Evolutionary conservation across 2,888 invertebrate species (phyloP), one percentile per base, ranked within the genome.

Genomic region (Tanytarsus gracilentus): DNA sequence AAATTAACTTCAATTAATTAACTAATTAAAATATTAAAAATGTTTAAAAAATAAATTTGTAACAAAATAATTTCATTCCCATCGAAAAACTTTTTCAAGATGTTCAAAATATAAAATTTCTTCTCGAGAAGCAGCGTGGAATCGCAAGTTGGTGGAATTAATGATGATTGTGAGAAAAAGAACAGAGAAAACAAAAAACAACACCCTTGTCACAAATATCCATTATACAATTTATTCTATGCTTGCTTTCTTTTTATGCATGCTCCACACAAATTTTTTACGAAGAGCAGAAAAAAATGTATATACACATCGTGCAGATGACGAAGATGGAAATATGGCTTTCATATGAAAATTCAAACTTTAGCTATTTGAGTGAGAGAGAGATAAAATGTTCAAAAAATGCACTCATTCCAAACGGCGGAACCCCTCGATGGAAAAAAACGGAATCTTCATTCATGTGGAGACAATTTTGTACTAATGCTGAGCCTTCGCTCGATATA

Each of bases 151-250:
- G 21, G 18, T 44, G 44, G 44, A 44, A 21, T 44, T 44, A 44
- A 44, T 44, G 44, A 44, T 44, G 44, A 36, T 29, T 53, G 27
- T 58, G 25, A 44, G 18, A n/a, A 44, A 6, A 53, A 25, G 14
- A 26, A 29, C 9, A n/a, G n/a, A n/a, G n/a, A n/a, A n/a, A n/a
- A n/a, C n/a, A n/a, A n/a, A 25, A 21, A 58, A 58, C 44, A 58
- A 48, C 58, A 58, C 58, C 58, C 58, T 58, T 30, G 48, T 58
- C 58, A 58, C 33, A 29, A 39, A 29, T 29, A 23, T 58, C 21
- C 58, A 40, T 48, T 44, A 27, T 16, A 58, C 23, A 18, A 23
- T 52, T 18, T 14, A 16, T 53, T 53, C 6, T 26, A 6, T 5
- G 11, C 26, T 26, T 26, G 29, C 9, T 27, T 4, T 49, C 14